Conservation (phyloP, 2,113 vertebrate species). For the Cebus imitator region DNA sequence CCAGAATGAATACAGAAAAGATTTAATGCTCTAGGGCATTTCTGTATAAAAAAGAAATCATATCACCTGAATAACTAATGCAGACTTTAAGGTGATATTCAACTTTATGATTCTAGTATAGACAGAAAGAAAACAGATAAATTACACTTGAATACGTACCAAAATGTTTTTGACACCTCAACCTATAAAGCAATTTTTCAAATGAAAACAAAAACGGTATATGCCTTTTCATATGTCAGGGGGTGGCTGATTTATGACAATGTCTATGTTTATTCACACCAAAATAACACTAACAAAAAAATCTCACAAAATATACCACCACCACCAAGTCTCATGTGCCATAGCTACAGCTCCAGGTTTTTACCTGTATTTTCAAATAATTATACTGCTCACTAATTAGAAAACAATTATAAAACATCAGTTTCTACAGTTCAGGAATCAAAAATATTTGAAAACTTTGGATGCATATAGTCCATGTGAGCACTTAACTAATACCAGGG, state of each 20-base stretch:
- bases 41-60: slow-evolving; percentile 35
- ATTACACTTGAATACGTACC: slow-evolving; percentile 47
- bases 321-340: background rate
- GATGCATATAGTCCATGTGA: background rate
- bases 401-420: slow-evolving; percentile 71
- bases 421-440: background rate
- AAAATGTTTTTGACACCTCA: slow-evolving; percentile 59
- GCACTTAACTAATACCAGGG: background rate
- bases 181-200: slow-evolving; percentile 47
- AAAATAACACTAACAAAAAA: slow-evolving; percentile 28
- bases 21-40: slow-evolving; percentile 64
- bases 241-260: background rate
- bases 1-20: slow-evolving; percentile 65
- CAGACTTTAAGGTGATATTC: slow-evolving; percentile 65
- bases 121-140: slow-evolving; percentile 50
- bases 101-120: slow-evolving; percentile 54
- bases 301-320: background rate
- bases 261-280: slow-evolving; percentile 24
- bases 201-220: slow-evolving; percentile 42
- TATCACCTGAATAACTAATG: slow-evolving; percentile 74
- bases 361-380: slow-evolving; percentile 61
- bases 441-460: background rate
- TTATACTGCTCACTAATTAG: slow-evolving; percentile 68
- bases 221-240: background rate
- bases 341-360: background rate